Evolutionary conservation across 2,888 invertebrate genomes (phyloP), one percentile per base, ranked within the genome.

Genomic region (Dione juno): DNA sequence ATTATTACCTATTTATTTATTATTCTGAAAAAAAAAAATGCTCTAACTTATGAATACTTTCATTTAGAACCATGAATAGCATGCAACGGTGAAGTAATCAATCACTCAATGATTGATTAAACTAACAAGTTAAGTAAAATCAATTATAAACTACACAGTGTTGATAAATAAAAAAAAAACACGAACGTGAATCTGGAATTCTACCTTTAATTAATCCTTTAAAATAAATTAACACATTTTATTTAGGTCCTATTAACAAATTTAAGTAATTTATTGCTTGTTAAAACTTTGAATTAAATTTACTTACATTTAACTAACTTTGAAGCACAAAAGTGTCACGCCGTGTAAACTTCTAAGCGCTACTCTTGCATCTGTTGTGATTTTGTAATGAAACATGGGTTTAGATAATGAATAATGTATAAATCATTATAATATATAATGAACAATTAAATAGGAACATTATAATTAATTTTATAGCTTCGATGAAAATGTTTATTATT

Each of bases 121-220:
- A n/a, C n/a, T n/a, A n/a, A n/a, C n/a, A n/a, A n/a, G n/a, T n/a
- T n/a, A n/a, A n/a, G n/a, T n/a, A n/a, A n/a, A n/a, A n/a, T n/a
- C n/a, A n/a, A n/a, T n/a, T n/a, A n/a, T n/a, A n/a, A n/a, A n/a
- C n/a, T n/a, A n/a, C n/a, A n/a, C n/a, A n/a, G n/a, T 59, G 58
- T 48, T 58, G 50, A 59, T 58, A 50, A 59, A 40, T 59, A 67
- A 67, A 58, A 58, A 59, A 50, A 58, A 67, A 67, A 48, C 48
- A 37, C 48, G 48, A 67, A 48, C 37, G 48, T 14, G 57, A 58
- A 48, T 67, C n/a, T 58, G 58, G n/a, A 48, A 58, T 58, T 50
- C 3, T 28, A 28, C 28, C 2, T 28, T 37, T 67, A 67, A 67
- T 58, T 58, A 67, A 21, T 40, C 40, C 19, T 59, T 58, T 40